Conservation (phyloP, 2,797 vertebrate species). For the Lemur catta region DNA sequence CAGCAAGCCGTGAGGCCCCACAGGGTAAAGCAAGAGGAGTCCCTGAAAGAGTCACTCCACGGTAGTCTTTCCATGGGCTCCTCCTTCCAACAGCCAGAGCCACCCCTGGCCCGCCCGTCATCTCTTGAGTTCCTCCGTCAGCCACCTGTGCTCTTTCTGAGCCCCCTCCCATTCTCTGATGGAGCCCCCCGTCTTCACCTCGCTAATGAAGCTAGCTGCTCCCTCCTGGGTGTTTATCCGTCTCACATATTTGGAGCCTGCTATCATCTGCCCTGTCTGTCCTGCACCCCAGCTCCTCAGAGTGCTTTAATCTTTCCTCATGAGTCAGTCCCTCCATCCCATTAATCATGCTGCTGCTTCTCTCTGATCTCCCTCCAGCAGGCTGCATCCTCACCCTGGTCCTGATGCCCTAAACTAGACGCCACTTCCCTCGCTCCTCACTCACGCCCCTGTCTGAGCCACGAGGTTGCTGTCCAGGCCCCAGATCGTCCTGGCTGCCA, state of each 20-base stretch:
- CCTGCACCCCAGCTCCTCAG: constrained; percentile 56
- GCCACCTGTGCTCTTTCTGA: not conserved
- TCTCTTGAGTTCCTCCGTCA: not conserved
- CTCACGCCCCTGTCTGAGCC: not conserved
- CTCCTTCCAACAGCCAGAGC: not conserved
- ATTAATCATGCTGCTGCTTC: constrained; percentile 51
- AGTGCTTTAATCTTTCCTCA: constrained; percentile 73
- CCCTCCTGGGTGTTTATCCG: constrained; percentile 71
- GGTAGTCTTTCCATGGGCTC: not conserved
- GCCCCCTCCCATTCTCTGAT: not conserved
- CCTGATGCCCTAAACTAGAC: constrained; percentile 55
- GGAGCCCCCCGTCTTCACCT: not conserved
- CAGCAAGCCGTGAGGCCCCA: not conserved
- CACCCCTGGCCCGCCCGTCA: not conserved
- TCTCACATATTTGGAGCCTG: constrained; percentile 72
- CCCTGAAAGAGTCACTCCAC: not conserved
- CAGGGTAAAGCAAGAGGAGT: not conserved
- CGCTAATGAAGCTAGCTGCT: constrained; percentile 37
- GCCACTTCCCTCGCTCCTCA: constrained; percentile 27
- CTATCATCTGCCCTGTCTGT: constrained; percentile 70
- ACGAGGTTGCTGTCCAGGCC: not conserved
- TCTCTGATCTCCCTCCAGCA: constrained; percentile 74
- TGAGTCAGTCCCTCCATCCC: constrained; percentile 71
- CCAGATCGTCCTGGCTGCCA: not conserved
- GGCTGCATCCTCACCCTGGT: constrained; percentile 31